A percentile compares a stretch with the other conserved stretches of the same genome.
phyloP scores from a whole-genome alignment of 2,113 vertebrate species.

The Amblyopsis rosae region DNA sequence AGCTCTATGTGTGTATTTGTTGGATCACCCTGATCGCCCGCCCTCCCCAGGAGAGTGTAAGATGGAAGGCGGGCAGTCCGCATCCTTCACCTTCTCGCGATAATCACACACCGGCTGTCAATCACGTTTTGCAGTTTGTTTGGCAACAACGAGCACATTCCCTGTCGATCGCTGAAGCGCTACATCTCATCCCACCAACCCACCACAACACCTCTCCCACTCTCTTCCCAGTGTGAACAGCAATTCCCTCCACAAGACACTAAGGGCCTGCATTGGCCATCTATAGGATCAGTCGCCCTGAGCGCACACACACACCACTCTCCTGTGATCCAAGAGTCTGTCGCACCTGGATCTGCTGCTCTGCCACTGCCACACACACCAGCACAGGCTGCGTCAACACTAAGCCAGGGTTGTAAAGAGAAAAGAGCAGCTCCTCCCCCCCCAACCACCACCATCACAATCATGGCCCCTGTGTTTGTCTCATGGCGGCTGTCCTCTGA shows the following conservation, averaged over 20 bases:
- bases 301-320: conserved; percentile 47
- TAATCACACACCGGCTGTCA: too few species aligned
- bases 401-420: conserved; percentile 15
- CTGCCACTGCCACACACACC: conserved; percentile 1
- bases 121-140: too few species aligned
- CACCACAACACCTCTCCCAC: neutral
- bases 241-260: too few species aligned
- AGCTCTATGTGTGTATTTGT: neutral
- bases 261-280: neutral
- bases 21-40: neutral
- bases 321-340: conserved; percentile 65
- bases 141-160: too few species aligned
- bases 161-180: too few species aligned
- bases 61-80: neutral
- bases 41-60: neutral
- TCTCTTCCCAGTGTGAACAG: too few species aligned
- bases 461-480: conserved; percentile 33
- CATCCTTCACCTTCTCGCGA: too few species aligned
- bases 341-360: conserved; percentile 53
- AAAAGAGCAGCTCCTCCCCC: conserved; percentile 29
- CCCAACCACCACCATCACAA: conserved; percentile 30
- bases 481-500: conserved; percentile 1
- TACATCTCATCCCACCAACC: too few species aligned
- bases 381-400: conserved; percentile 44
- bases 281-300: conserved; percentile 52